Conservation (phyloP, 1,140 invertebrate species). For the Caenorhabditis briggsae region DNA sequence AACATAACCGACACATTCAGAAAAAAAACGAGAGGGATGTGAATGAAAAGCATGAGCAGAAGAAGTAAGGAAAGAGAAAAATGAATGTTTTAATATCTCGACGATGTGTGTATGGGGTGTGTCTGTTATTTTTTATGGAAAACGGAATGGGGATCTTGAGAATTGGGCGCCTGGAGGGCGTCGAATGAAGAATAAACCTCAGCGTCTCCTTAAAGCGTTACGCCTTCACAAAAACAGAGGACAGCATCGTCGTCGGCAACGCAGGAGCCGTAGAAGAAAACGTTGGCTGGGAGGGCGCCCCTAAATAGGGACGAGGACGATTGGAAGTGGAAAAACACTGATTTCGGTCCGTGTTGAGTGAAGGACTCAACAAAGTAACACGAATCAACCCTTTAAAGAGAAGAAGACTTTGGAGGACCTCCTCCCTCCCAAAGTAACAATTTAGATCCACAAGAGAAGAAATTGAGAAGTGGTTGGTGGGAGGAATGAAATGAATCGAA, state of each 20-base stretch:
- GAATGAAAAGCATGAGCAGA: background rate
- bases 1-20: conserved; percentile 33
- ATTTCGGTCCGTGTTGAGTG: conserved; percentile 34
- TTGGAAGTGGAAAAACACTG: conserved; percentile 49
- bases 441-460: conserved; percentile 37
- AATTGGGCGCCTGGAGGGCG: background rate
- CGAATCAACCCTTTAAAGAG: background rate
- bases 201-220: background rate
- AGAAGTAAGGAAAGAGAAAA: conserved; percentile 16
- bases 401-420: conserved; percentile 10
- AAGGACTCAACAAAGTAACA: conserved; percentile 48
- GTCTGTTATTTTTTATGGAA: conserved; percentile 47
- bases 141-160: conserved; percentile 53
- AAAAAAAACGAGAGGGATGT: background rate
- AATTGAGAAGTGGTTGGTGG: background rate
- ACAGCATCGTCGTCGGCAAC: background rate
- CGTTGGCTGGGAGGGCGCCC: conserved; percentile 34
- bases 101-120: conserved; percentile 37
- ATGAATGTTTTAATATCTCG: conserved; percentile 53
- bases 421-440: background rate
- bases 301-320: conserved; percentile 33
- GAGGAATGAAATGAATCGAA: background rate
- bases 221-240: conserved; percentile 21
- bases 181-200: conserved; percentile 14
- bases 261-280: background rate